Conservation (phyloP, 23 tunicate species). For the Corella eumyota region DNA sequence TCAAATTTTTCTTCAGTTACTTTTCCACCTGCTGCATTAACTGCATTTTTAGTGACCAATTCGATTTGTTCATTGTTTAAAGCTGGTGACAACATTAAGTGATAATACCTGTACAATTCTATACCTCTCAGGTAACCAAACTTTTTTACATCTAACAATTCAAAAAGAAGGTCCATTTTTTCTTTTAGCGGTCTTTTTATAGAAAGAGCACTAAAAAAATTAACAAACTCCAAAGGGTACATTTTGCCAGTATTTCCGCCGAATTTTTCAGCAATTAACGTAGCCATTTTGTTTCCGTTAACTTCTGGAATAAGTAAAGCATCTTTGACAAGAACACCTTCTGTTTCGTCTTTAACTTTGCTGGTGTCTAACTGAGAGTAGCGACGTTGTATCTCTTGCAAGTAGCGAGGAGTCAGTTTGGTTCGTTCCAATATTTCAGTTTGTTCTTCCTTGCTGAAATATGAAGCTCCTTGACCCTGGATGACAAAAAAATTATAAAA, state of each 20-base stretch:
- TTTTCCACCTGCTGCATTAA: constrained; percentile 33
- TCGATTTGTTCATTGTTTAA: constrained; percentile 52
- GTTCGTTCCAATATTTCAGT: constrained; percentile 42
- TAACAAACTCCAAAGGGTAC: constrained; percentile 62
- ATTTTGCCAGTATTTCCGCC: constrained; percentile 42
- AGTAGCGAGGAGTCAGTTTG: constrained; percentile 19
- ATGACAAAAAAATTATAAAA: too few relatives aligned
- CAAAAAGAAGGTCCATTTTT: constrained; percentile 53
- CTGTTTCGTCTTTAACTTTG: constrained; percentile 47
- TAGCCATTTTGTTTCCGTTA: constrained; percentile 34
- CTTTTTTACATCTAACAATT: constrained; percentile 46
- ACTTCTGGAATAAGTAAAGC: constrained; percentile 56
- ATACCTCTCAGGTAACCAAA: constrained; percentile 54
- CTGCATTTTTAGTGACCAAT: constrained; percentile 44
- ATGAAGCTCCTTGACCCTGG: constrained; percentile 90
- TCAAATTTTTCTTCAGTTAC: constrained; percentile 35
- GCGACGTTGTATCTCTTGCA: constrained; percentile 67
- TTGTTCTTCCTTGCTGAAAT: constrained; percentile 70
- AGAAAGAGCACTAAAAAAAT: constrained; percentile 42
- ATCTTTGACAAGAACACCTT: constrained; percentile 46
- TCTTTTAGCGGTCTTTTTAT: constrained; percentile 32
- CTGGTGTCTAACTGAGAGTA: constrained; percentile 48
- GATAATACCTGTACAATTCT: constrained; percentile 72
- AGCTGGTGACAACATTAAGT: constrained; percentile 51
- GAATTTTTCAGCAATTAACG: constrained; percentile 45